These are phyloP conservation scores for Sinohyriopsis cumingii DNA, from an alignment of 2,888 invertebrate species.

Conservation along the genomic window DNA sequence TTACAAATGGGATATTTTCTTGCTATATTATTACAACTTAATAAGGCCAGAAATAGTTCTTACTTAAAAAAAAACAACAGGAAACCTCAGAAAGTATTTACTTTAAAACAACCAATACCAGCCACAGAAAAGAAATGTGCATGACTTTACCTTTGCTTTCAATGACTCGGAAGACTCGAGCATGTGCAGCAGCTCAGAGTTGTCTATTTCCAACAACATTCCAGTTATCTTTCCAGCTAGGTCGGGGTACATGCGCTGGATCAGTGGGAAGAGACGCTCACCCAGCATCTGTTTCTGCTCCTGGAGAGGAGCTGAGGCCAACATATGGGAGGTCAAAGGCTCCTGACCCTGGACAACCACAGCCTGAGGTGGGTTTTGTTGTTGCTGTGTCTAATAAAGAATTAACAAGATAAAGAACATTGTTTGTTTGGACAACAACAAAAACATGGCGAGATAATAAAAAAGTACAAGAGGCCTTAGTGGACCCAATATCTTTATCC, in stretches of 20 bases:
- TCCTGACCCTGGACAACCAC: constrained; percentile 91
- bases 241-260: constrained; percentile 88
- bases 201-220: constrained; percentile 99
- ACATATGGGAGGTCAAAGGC: constrained; percentile 95
- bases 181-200: constrained; percentile 97
- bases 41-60: too few relatives aligned
- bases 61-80: too few relatives aligned
- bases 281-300: constrained; percentile 99
- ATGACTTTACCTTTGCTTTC: constrained; percentile 83
- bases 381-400: background rate
- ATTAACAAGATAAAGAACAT: too few relatives aligned
- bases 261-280: constrained; percentile 97
- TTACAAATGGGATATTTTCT: too few relatives aligned
- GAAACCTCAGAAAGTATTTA: too few relatives aligned
- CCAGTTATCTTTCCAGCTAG: constrained; percentile 98
- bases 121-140: too few relatives aligned
- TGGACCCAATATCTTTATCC: too few relatives aligned
- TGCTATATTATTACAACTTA: too few relatives aligned
- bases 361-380: constrained; percentile 75
- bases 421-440: too few relatives aligned
- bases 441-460: background rate
- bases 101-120: too few relatives aligned
- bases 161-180: constrained; percentile 95
- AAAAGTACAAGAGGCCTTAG: too few relatives aligned
- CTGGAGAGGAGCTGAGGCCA: constrained; percentile 94